phyloP scores from a whole-genome alignment of 2,113 vertebrate genomes.

The Talpa occidentalis region DNA sequence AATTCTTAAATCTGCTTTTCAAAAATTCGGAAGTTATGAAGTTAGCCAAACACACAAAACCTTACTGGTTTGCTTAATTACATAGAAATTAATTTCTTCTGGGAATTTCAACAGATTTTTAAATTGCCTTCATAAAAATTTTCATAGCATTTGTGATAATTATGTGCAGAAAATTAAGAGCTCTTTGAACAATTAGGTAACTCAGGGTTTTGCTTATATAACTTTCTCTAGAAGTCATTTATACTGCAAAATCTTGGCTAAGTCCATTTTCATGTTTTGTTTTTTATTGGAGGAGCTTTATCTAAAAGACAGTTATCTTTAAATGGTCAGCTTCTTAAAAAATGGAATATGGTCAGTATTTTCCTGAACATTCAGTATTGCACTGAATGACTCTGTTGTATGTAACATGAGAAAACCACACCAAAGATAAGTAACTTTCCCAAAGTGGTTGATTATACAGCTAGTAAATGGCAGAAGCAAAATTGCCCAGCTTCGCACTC shows the following conservation, averaged over 20 bases:
- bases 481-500: neutral
- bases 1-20: neutral
- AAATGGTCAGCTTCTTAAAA: neutral
- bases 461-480: neutral
- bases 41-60: neutral
- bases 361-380: neutral
- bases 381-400: neutral
- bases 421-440: neutral
- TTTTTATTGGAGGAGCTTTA: neutral
- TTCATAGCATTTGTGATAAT: conserved; percentile 28
- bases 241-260: neutral
- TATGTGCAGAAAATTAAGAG: neutral
- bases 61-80: neutral
- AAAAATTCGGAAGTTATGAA: neutral
- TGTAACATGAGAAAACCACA: neutral
- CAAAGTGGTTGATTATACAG: neutral
- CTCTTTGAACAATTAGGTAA: neutral
- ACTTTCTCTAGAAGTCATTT: neutral
- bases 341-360: neutral
- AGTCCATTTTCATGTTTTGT: neutral
- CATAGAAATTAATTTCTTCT: no score
- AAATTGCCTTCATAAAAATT: no score
- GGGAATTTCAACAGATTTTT: no score
- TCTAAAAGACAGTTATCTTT: conserved; percentile 7
- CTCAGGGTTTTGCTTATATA: neutral